Evolutionary conservation across 1,140 invertebrate species (phyloP).

Genomic region (Drosophila watanabei): DNA sequence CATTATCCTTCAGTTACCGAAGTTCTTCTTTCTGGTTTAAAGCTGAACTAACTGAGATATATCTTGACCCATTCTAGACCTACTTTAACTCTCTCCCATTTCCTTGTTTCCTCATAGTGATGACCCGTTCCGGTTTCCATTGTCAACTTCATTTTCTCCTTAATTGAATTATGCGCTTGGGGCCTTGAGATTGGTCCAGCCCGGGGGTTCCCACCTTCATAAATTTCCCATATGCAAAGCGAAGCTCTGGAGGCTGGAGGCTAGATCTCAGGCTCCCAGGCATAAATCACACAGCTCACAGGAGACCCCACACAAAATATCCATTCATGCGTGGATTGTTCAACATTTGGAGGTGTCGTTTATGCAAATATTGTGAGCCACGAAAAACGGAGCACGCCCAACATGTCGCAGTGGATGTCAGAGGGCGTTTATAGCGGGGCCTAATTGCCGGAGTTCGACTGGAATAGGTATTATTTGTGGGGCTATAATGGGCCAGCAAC

Average conservation of each 20-base stretch:
- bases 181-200: slow-evolving; percentile 43
- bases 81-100: neutral
- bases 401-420: slow-evolving; percentile 63
- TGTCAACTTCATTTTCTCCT: slow-evolving; percentile 26
- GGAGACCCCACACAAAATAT: slow-evolving; percentile 59
- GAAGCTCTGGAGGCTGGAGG: slow-evolving; percentile 22
- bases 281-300: slow-evolving; percentile 66
- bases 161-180: slow-evolving; percentile 72
- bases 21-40: no score
- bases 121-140: slow-evolving; percentile 49
- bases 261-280: slow-evolving; percentile 61
- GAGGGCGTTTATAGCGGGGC: slow-evolving; percentile 54
- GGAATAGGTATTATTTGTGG: slow-evolving; percentile 18
- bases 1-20: no score
- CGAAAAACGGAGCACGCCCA: slow-evolving; percentile 53
- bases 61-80: neutral
- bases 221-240: slow-evolving; percentile 65
- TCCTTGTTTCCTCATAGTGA: neutral
- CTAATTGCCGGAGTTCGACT: slow-evolving; percentile 46
- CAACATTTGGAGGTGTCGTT: slow-evolving; percentile 77
- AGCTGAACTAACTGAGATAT: neutral
- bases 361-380: slow-evolving; percentile 67
- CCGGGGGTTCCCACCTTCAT: slow-evolving; percentile 68
- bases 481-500: slow-evolving; percentile 56
- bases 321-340: slow-evolving; percentile 77